Conservation (phyloP, 2,113 vertebrate genomes). For the Tetrao urogallus region DNA sequence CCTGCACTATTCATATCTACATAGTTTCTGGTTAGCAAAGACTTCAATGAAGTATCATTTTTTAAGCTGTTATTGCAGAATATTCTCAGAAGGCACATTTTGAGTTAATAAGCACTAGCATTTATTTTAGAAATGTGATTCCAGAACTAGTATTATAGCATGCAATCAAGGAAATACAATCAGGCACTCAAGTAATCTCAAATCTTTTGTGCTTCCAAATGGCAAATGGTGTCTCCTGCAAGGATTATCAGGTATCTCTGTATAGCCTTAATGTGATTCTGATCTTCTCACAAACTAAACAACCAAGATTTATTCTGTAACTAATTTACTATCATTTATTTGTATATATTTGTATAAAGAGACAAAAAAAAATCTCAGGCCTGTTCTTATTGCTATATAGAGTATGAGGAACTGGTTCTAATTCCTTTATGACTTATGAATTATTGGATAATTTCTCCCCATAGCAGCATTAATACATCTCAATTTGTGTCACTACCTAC, state of each 20-base stretch:
- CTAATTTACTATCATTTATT: neutral
- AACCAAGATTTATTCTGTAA: neutral
- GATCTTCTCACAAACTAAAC: neutral
- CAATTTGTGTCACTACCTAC: slow-evolving; percentile 1
- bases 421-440: neutral
- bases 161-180: neutral
- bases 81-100: neutral
- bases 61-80: neutral
- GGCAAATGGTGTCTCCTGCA: neutral
- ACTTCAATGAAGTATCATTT: neutral
- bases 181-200: neutral
- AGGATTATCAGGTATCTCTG: neutral
- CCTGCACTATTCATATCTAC: neutral
- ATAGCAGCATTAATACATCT: neutral
- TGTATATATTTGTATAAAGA: neutral
- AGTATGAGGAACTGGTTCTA: slow-evolving; percentile 1
- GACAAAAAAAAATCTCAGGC: neutral
- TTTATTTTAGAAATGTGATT: neutral
- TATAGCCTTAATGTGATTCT: neutral
- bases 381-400: neutral
- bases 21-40: neutral
- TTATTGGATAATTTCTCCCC: neutral
- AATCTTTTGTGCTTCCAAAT: neutral
- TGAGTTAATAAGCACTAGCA: neutral
- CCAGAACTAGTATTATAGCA: neutral